Evolutionary conservation across 2,888 invertebrate species (phyloP), one percentile per base, ranked within the genome.

Genomic region (Druceiella hillmani): DNA sequence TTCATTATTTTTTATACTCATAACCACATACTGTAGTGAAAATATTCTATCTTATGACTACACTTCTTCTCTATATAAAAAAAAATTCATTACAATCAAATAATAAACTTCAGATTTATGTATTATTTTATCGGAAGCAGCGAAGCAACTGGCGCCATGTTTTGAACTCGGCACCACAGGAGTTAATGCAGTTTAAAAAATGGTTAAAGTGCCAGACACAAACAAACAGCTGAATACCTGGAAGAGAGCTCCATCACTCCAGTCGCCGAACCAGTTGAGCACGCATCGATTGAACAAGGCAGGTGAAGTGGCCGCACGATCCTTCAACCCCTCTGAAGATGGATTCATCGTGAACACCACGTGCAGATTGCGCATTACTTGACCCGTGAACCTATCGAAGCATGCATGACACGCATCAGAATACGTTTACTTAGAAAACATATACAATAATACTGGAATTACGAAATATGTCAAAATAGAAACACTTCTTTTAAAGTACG

Each of bases 291-390:
- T 99, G 77, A 99, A 99, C 39, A 99, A 74, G 3, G 99, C 99
- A 17, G 99, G 99, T 3, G 99, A 99, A 0, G 99, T 99, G 6
- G 99, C 93, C 1, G 99, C 99, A 45, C 98, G 80, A 66, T 98
- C 98, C 64, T 99, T 97, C 27, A 99, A 75, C 0, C 98, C 99
- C 58, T 99, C 97, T 0, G 95, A 91, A 1, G 94, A 95, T 5
- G 99, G 99, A 70, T 99, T 99, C 99, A 99, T 99, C 1, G 99
- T 99, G 69, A 99, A 99, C 28, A 99, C 99, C 6, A 99, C 99
- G 66, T 99, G 99, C 32, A 99, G 75, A 64, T 99, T 99, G 45
- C 89, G 85, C 93, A 99, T 99, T 22, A 99, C 97, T 79, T 97
- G 89, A 15, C 92, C 91, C 0, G 99, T 99, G 64, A 99, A 99